Evolutionary conservation across 2,888 invertebrate genomes (phyloP), one percentile per base, ranked within the genome.

Genomic region (Diaphora mendica): DNA sequence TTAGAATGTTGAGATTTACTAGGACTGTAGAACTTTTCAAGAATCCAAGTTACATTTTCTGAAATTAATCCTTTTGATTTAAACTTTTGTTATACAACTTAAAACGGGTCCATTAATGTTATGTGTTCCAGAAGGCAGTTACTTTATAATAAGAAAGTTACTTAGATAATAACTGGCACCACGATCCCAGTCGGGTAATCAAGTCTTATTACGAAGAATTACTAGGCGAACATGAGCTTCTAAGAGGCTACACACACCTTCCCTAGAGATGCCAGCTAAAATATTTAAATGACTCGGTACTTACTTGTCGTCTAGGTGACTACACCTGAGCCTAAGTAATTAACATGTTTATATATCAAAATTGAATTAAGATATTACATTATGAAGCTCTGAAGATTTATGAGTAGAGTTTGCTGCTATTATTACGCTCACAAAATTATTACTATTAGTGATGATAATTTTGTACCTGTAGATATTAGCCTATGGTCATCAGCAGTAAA

Each of bases 191-290:
- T 64, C 42, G 64, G 23, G 64, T 70, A 68, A 72, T 75, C 51
- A 70, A 78, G 75, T 74, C 42, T 71, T 26, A 55, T 81, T 75
- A 75, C 71, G 71, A 76, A 39, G 13, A 44, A 30, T 67, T 82
- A 82, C 79, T 69, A 82, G 73, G 79, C 62, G 66, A 76, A 78
- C 82, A 83, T 79, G 75, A 79, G 75, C 73, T 73, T 73, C 68
- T 79, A 83, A 77, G 73, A 70, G 77, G 80, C 71, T 74, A 78
- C 64, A 68, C 44, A 73, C 35, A 64, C 68, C 70, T n/a, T 73
- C 72, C 75, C 65, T 35, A 75, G 70, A 72, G 73, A 35, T 73
- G 17, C 65, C 64, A 64, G 75, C 66, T 72, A 68, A 74, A 77
- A 79, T 78, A 81, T 76, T 83, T 75, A 78, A 75, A 78, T 74